These are phyloP conservation scores for Xenentodon cancila DNA, from an alignment of 2,797 vertebrate genomes.

Conservation along the genomic window DNA sequence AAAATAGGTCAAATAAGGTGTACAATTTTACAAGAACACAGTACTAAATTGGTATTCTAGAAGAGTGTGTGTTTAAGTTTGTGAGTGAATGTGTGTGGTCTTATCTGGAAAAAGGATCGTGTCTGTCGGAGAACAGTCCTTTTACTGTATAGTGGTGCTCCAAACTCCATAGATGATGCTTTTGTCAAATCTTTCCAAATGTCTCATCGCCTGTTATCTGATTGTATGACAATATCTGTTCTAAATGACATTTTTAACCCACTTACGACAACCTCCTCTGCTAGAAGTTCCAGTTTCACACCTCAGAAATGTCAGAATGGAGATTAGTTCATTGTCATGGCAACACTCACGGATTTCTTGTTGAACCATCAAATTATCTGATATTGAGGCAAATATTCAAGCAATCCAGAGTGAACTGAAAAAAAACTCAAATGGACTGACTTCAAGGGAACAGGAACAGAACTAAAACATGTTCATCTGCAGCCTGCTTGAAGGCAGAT, in stretches of 20 bases:
- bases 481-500: constrained; percentile 5
- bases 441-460: constrained; percentile 24
- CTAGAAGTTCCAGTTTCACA: constrained; percentile 31
- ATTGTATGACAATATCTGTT: constrained; percentile 21
- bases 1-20: constrained; percentile 67
- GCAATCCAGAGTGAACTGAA: constrained; percentile 24
- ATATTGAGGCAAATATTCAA: constrained; percentile 23
- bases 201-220: constrained; percentile 34
- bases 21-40: constrained; percentile 55
- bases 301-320: constrained; percentile 20
- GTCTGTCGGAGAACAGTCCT: constrained; percentile 3
- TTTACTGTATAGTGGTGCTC: not conserved
- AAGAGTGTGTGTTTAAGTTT: not conserved
- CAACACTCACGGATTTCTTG: constrained; percentile 14
- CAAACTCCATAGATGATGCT: constrained; percentile 12
- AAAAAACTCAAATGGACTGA: constrained; percentile 31
- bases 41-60: constrained; percentile 25
- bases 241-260: constrained; percentile 27
- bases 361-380: constrained; percentile 26
- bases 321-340: constrained; percentile 33
- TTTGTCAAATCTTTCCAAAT: constrained; percentile 9
- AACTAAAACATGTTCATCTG: constrained; percentile 30
- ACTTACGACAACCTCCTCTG: constrained; percentile 23
- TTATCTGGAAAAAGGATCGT: not conserved
- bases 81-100: too few species aligned